Evolutionary conservation across 1,140 invertebrate genomes (phyloP), one percentile per base, ranked within the genome.

Genomic region (Papilio dardanus): DNA sequence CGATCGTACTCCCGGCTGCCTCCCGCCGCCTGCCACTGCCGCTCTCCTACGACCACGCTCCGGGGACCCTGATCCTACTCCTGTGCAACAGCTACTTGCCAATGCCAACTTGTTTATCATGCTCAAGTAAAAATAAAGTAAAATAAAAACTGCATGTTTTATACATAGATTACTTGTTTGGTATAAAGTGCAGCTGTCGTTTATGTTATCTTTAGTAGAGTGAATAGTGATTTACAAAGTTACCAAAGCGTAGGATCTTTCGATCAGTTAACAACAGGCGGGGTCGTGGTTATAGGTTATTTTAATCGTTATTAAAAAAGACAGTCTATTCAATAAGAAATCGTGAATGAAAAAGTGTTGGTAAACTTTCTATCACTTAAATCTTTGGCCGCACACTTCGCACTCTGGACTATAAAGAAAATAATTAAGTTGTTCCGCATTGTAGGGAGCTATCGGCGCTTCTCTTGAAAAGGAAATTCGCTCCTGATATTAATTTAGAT

Each of bases 401-500:
- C 54, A 28, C 54, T 58, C 3, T 58, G 24, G 50, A 58, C 24
- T 58, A 2, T 54, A 21, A 28, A 30, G 54, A 58, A 58, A 58
- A 28, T 58, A 58, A 58, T 58, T 28, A 58, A 58, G 21, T 58
- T 58, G 21, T 58, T 58, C 24, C 21, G 54, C 24, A 24, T 28
- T 58, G 54, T 58, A 30, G 24, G 24, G 54, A 58, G 54, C 54
- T 14, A 58, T 58, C 30, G 54, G 54, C 10, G 54, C 30, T 58
- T 58, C 54, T 3, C 10, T 58, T 24, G 24, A 58, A 30, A 58
- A 58, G 24, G 21, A 58, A 58, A 28, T 58, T 58, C 19, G 21
- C 21, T 58, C 30, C 12, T 58, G 21, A 58, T 58, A 58, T 58
- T 28, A 30, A 58, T 58, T 58, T 58, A 58, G 54, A 58, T 54